Conservation (phyloP, 2,113 vertebrate genomes). For the Hypanus sabinus region DNA sequence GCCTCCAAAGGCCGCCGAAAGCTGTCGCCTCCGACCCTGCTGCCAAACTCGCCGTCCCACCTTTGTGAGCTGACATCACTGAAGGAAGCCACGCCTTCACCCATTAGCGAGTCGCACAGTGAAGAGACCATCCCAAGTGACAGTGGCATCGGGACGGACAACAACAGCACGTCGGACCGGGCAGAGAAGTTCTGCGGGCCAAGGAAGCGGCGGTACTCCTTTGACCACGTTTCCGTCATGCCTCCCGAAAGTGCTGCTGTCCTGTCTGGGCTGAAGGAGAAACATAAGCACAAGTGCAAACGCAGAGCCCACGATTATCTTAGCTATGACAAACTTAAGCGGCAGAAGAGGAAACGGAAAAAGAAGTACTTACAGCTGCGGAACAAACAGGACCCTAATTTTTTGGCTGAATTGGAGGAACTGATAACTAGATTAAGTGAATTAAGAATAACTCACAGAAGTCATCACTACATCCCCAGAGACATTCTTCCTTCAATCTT, state of each 20-base stretch:
- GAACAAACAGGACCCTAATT: slow-evolving; percentile 80
- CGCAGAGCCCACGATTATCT: slow-evolving; percentile 75
- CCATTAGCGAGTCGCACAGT: slow-evolving; percentile 90
- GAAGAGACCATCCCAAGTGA: slow-evolving; percentile 84
- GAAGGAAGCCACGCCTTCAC: slow-evolving; percentile 86
- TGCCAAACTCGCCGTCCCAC: slow-evolving; percentile 72
- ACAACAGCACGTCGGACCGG: slow-evolving; percentile 80
- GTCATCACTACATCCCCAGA: slow-evolving; percentile 69
- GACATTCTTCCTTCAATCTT: slow-evolving; percentile 87
- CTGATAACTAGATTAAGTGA: slow-evolving; percentile 75
- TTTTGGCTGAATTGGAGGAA: slow-evolving; percentile 82
- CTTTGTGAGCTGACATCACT: slow-evolving; percentile 72
- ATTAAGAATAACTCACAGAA: slow-evolving; percentile 78
- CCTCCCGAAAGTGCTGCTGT: slow-evolving; percentile 56
- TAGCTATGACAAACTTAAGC: slow-evolving; percentile 78
- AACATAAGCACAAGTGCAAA: slow-evolving; percentile 85
- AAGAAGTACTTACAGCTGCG: slow-evolving; percentile 87
- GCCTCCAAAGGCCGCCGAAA: slow-evolving; percentile 61
- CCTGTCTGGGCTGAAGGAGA: slow-evolving; percentile 72
- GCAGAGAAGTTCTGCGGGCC: slow-evolving; percentile 69
- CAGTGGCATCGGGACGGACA: slow-evolving; percentile 83
- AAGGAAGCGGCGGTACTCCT: slow-evolving; percentile 70
- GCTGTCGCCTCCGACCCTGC: slow-evolving; percentile 62
- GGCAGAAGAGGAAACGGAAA: slow-evolving; percentile 88
- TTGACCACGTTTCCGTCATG: slow-evolving; percentile 67